Conservation (phyloP, 2,888 invertebrate genomes). For the Conus canariensis region DNA sequence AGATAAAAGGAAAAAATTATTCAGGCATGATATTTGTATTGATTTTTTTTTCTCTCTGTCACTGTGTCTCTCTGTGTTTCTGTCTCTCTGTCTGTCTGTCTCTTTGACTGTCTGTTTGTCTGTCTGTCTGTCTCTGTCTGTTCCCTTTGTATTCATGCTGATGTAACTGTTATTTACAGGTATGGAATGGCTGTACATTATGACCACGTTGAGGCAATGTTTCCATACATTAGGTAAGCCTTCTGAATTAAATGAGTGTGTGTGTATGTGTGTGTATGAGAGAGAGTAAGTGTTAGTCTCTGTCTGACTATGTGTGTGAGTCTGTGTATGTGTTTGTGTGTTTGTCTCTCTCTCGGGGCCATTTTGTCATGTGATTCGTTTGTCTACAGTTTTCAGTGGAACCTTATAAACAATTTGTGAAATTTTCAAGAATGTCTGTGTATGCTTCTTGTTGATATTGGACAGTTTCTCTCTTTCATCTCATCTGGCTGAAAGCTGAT, state of each 20-base stretch:
- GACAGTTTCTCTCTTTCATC: no score
- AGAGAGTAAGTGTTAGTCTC: not conserved
- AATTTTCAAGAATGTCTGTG: not conserved
- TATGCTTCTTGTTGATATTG: not conserved
- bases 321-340: not conserved
- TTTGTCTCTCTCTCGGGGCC: not conserved
- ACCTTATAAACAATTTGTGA: not conserved
- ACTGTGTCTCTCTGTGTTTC: no score
- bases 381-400: not conserved
- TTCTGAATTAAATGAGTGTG: not conserved
- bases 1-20: no score
- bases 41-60: no score
- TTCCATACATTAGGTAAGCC: constrained; percentile 38
- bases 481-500: not conserved
- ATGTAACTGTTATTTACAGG: not conserved
- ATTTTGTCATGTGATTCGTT: not conserved
- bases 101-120: no score
- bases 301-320: not conserved
- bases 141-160: not conserved
- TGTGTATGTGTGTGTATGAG: not conserved
- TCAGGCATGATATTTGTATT: no score
- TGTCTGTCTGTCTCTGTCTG: not conserved
- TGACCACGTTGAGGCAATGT: constrained; percentile 35
- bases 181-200: constrained; percentile 37
- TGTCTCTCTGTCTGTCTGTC: no score